Conservation (phyloP, 2,113 vertebrate species). For the Tachuris rubrigastra region DNA sequence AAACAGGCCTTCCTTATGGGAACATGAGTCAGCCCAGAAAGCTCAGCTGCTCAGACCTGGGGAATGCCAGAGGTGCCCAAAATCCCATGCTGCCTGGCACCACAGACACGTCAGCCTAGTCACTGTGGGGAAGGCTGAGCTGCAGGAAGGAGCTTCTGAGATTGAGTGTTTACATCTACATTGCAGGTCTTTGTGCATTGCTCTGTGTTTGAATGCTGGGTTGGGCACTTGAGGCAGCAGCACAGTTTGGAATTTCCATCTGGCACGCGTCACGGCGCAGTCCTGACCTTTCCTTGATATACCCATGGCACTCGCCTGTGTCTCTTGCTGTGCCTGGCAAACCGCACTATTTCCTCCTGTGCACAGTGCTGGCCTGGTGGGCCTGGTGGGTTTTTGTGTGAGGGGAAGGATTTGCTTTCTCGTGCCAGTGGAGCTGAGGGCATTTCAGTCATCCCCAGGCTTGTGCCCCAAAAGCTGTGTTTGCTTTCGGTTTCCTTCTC, state of each 20-base stretch:
- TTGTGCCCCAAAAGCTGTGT: not conserved
- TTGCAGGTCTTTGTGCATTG: accelerated
- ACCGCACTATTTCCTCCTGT: accelerated
- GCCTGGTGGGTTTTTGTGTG: accelerated
- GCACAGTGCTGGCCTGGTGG: accelerated
- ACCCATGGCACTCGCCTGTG: accelerated
- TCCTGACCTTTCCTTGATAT: not conserved
- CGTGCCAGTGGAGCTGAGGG: accelerated
- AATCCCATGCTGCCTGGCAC: accelerated
- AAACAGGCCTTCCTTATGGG: not conserved
- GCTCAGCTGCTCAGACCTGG: not conserved
- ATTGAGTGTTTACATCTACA: not conserved
- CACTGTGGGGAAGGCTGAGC: accelerated
- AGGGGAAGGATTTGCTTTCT: not conserved
- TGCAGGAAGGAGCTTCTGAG: not conserved
- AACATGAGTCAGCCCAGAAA: not conserved
- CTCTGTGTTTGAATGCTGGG: not conserved
- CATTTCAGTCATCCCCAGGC: accelerated
- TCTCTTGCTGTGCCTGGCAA: not conserved
- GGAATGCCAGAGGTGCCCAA: not conserved
- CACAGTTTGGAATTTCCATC: accelerated
- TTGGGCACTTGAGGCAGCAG: not conserved
- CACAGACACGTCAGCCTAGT: accelerated
- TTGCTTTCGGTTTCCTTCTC: not conserved
- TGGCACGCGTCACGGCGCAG: accelerated